These are phyloP conservation scores for Enteromius fasciolatus DNA, from an alignment of 2,797 vertebrate genomes.

Conservation along the genomic window DNA sequence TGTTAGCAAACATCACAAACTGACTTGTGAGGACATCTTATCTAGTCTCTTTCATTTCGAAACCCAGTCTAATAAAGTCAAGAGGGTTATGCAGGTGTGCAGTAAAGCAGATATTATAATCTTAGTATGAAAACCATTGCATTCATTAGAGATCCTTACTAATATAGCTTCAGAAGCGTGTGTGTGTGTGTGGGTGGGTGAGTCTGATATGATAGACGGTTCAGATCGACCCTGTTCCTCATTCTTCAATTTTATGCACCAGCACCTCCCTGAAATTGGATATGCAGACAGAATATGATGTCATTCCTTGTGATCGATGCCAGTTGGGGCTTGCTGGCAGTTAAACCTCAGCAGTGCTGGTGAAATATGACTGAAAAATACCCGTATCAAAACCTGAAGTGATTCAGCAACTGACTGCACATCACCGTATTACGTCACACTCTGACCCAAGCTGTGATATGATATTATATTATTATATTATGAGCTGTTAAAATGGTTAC, in stretches of 20 bases:
- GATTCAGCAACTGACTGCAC: constrained; percentile 1
- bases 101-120: not conserved
- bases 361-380: constrained; percentile 23
- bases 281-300: constrained; percentile 45
- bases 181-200: not conserved
- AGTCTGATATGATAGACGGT: constrained; percentile 39
- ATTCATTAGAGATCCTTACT: not conserved
- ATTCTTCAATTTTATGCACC: constrained; percentile 55
- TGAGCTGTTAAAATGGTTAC: not conserved
- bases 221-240: constrained; percentile 41
- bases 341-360: constrained; percentile 13
- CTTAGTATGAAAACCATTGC: not conserved
- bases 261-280: constrained; percentile 24
- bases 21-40: not conserved
- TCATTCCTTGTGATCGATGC: constrained; percentile 40
- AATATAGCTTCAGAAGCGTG: not conserved
- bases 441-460: not conserved
- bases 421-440: not conserved
- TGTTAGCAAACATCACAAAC: not conserved
- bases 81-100: not conserved
- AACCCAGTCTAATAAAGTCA: not conserved
- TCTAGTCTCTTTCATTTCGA: not conserved
- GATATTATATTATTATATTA: too few relatives aligned
- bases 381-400: constrained; percentile 4
- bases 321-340: constrained; percentile 2